Conservation (phyloP, 2,888 invertebrate species). For the Drosophila trichaetosa region DNA sequence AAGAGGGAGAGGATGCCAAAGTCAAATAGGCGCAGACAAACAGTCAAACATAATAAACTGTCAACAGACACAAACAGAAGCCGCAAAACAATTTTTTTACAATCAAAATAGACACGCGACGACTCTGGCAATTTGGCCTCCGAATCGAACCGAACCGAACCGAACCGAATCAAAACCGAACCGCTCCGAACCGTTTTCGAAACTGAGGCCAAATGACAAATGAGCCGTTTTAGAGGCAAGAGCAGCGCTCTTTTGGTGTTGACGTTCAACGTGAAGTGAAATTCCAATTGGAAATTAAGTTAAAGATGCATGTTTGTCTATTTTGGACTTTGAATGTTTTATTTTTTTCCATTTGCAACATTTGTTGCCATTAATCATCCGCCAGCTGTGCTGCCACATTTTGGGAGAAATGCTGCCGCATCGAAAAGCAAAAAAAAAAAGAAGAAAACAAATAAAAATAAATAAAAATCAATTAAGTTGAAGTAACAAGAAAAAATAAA, state of each 20-base stretch:
- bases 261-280: conserved; percentile 34
- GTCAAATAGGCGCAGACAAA: conserved; percentile 49
- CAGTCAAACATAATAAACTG: conserved; percentile 79
- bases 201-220: conserved; percentile 61
- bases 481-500: conserved; percentile 32
- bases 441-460: conserved; percentile 33
- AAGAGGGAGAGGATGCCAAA: conserved; percentile 1
- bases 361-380: conserved; percentile 82
- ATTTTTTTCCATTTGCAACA: conserved; percentile 57
- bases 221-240: conserved; percentile 65
- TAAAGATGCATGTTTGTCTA: conserved; percentile 64
- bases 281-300: conserved; percentile 74
- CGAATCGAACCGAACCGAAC: neutral
- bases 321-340: conserved; percentile 63
- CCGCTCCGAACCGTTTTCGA: neutral
- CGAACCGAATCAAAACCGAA: neutral
- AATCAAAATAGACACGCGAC: conserved; percentile 70
- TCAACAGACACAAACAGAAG: conserved; percentile 64
- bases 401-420: conserved; percentile 32
- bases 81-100: conserved; percentile 69
- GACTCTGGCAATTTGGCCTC: conserved; percentile 49
- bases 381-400: conserved; percentile 30
- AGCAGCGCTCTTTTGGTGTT: conserved; percentile 4
- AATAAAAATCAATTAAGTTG: conserved; percentile 71
- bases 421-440: neutral